Conservation (phyloP, 2,113 vertebrate species). For the Psilopsiagon aymara region DNA sequence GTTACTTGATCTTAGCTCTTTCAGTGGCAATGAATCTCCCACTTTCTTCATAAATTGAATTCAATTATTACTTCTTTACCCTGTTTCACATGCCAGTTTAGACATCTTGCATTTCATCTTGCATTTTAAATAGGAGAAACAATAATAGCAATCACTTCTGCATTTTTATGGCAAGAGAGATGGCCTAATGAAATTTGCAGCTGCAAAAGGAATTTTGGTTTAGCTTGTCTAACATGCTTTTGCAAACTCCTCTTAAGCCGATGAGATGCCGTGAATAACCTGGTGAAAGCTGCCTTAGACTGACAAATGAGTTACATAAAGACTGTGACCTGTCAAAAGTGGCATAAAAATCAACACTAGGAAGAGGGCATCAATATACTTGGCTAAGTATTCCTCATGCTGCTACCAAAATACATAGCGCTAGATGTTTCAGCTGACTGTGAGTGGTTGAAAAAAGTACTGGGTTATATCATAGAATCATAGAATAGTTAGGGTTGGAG, state of each 20-base stretch:
- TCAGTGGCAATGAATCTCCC: neutral
- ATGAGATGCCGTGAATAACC: neutral
- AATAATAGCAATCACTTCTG: neutral
- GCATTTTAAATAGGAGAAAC: constrained; percentile 10
- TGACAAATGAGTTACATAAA: neutral
- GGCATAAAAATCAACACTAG: neutral
- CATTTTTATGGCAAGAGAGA: neutral
- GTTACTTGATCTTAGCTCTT: neutral
- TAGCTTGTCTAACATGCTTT: neutral
- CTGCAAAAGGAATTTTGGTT: neutral
- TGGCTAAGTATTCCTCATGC: neutral
- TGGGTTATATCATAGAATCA: neutral
- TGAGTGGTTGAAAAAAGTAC: neutral
- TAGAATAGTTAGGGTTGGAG: too few species aligned
- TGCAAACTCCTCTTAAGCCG: neutral
- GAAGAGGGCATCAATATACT: neutral
- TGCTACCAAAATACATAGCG: neutral
- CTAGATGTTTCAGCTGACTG: neutral
- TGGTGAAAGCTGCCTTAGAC: neutral
- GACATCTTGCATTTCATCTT: neutral
- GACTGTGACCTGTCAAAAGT: neutral
- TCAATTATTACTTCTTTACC: neutral
- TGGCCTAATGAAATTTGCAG: neutral
- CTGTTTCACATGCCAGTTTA: neutral
- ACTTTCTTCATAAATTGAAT: constrained; percentile 21